These are phyloP conservation scores for Eunapius fragilis DNA, from an alignment of 37 sponge, comb jelly and placozoan genomes.

Conservation along the genomic window DNA sequence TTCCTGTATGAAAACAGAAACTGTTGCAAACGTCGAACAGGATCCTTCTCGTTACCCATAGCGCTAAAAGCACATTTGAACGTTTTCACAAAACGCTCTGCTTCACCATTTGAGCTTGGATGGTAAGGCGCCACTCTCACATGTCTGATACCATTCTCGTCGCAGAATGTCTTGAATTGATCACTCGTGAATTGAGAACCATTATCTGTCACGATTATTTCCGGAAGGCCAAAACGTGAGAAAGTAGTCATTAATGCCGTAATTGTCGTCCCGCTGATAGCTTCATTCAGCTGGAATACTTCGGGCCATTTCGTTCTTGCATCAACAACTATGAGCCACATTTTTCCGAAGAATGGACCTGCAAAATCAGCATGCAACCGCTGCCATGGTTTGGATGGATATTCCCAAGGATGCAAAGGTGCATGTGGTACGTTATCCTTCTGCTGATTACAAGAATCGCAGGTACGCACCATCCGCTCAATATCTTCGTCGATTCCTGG, in stretches of 20 bases:
- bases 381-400: constrained; percentile 26
- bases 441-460: neutral
- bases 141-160: constrained; percentile 30
- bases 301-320: constrained; percentile 64
- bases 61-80: constrained; percentile 15
- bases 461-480: neutral
- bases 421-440: neutral
- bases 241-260: too few relatives aligned
- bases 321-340: constrained; percentile 28
- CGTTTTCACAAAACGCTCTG: constrained; percentile 32
- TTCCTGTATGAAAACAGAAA: neutral
- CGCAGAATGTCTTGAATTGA: constrained; percentile 26
- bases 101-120: constrained; percentile 36
- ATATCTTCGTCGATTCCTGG: constrained; percentile 29
- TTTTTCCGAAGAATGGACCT: constrained; percentile 8
- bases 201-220: constrained; percentile 37
- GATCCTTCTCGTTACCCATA: neutral
- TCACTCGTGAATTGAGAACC: constrained; percentile 39
- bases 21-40: neutral
- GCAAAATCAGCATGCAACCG: constrained; percentile 28
- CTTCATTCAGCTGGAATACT: constrained; percentile 14
- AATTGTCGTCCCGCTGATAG: neutral
- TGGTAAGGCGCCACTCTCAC: constrained; percentile 27
- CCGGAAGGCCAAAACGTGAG: constrained; percentile 7
- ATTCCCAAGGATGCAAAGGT: constrained; percentile 19